Percentiles rank a stretch among this genome's conserved stretches.
Evolutionary conservation across 2,888 invertebrate genomes (phyloP).

Genomic region (Cryptocheilus praepositus): DNA sequence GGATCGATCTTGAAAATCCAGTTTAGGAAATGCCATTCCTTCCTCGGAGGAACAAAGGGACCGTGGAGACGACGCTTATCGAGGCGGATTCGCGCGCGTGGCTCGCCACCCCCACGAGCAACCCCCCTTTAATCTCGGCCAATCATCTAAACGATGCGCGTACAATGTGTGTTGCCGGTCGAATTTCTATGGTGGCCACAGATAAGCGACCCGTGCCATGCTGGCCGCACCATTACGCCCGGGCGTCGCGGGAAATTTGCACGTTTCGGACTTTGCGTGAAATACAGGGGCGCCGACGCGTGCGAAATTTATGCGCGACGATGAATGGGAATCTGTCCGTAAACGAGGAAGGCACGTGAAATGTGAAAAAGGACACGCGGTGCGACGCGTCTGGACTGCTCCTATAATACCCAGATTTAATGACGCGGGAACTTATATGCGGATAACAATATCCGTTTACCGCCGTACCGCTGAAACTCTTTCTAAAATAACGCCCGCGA

Average conservation of each 20-base stretch:
- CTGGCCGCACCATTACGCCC: constrained; percentile 62
- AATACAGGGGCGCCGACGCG: constrained; percentile 12
- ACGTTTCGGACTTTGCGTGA: constrained; percentile 35
- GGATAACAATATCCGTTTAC: no score
- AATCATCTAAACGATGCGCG: constrained; percentile 69
- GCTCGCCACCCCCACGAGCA: constrained; percentile 23
- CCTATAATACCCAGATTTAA: no score
- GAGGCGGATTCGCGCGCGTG: constrained; percentile 36
- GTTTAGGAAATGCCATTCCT: constrained; percentile 4
- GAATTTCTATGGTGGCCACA: constrained; percentile 60
- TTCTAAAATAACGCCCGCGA: no score
- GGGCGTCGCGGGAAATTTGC: constrained; percentile 48
- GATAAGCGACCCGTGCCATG: constrained; percentile 57
- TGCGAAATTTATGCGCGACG: constrained; percentile 14
- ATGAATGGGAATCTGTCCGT: not conserved
- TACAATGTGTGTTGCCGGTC: constrained; percentile 63
- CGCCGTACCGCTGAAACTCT: no score
- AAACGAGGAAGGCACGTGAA: no score
- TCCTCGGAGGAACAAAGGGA: constrained; percentile 12
- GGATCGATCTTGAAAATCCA: constrained; percentile 13
- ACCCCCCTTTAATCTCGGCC: constrained; percentile 58
- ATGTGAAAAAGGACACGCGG: no score
- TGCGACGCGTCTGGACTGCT: no score
- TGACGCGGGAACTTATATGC: no score
- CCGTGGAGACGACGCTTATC: constrained; percentile 50